These are phyloP conservation scores for Scrobipalpa atriplicella DNA, from an alignment of 2,888 invertebrate genomes.

Conservation along the genomic window DNA sequence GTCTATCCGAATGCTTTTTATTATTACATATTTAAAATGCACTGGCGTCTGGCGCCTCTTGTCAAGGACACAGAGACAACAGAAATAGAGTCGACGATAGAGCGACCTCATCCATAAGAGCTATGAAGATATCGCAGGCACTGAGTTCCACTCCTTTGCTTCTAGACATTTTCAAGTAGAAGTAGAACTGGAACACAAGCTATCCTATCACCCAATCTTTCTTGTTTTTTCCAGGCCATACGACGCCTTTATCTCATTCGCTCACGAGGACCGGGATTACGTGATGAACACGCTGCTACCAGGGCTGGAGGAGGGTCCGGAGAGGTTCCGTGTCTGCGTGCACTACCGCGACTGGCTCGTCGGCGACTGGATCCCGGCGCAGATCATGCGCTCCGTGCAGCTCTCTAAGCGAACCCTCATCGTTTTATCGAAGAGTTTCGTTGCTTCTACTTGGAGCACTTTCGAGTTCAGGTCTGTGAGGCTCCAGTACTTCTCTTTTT, in stretches of 20 bases:
- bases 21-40: no score
- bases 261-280: slow-evolving; percentile 88
- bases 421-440: slow-evolving; percentile 16
- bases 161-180: no score
- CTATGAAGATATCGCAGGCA: no score
- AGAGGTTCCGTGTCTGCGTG: slow-evolving; percentile 19
- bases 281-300: slow-evolving; percentile 85
- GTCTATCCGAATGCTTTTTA: no score
- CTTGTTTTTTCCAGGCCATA: slow-evolving; percentile 59
- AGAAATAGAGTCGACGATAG: no score
- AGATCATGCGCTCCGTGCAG: slow-evolving; percentile 22
- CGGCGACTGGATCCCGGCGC: slow-evolving; percentile 34
- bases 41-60: no score
- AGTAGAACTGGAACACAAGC: no score
- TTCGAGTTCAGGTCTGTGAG: slow-evolving; percentile 24
- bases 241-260: slow-evolving; percentile 92
- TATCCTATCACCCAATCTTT: not conserved
- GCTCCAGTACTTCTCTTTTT: not conserved
- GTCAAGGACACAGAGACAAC: no score
- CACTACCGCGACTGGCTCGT: slow-evolving; percentile 40
- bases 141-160: no score
- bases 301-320: slow-evolving; percentile 68
- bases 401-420: slow-evolving; percentile 18
- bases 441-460: slow-evolving; percentile 7
- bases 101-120: no score